Percentiles rank a stretch among this genome's conserved stretches.
Conservation (phyloP, 1,140 invertebrate species). For the Calosoma granatense region DNA sequence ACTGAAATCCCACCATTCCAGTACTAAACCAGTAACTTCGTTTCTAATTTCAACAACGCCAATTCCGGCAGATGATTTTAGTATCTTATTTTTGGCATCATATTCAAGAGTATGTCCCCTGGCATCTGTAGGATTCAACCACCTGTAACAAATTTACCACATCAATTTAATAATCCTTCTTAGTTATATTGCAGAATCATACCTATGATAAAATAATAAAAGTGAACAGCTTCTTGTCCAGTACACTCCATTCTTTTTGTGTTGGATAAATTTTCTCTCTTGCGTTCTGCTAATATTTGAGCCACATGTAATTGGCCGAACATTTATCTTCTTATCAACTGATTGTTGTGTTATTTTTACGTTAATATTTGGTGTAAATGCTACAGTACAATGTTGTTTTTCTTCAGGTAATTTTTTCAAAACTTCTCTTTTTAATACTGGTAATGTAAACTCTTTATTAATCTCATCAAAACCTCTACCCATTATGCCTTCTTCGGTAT, state of each 20-base stretch:
- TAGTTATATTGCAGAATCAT: constrained; percentile 26
- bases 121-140: constrained; percentile 42
- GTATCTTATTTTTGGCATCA: constrained; percentile 45
- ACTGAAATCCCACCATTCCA: constrained; percentile 56
- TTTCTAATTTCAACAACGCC: constrained; percentile 58
- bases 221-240: constrained; percentile 58
- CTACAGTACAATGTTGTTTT: constrained; percentile 38
- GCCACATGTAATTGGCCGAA: no score
- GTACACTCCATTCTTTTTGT: constrained; percentile 38
- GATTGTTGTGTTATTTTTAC: constrained; percentile 39
- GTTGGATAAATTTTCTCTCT: background rate
- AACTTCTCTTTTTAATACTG: constrained; percentile 35
- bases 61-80: constrained; percentile 53
- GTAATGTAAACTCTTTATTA: constrained; percentile 59
- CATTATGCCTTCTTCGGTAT: constrained; percentile 87
- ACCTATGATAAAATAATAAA: constrained; percentile 53
- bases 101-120: constrained; percentile 41
- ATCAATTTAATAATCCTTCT: constrained; percentile 16
- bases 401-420: constrained; percentile 38
- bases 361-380: constrained; percentile 40
- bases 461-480: constrained; percentile 86
- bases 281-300: no score
- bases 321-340: no score
- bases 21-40: constrained; percentile 46
- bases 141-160: constrained; percentile 27